Conservation (phyloP, 1,140 invertebrate genomes). For the Arion vulgaris region DNA sequence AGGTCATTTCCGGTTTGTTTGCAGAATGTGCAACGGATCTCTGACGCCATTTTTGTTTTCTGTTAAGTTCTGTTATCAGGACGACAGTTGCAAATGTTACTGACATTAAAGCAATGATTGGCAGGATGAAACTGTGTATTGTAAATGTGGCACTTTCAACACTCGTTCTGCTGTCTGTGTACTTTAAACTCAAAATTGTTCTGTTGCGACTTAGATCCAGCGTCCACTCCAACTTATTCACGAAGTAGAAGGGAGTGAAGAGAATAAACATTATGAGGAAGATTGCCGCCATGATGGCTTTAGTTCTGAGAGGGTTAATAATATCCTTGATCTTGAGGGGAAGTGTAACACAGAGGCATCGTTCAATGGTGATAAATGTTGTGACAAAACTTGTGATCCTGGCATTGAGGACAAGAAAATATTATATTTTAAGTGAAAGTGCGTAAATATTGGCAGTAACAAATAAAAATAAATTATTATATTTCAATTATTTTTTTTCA, state of each 20-base stretch:
- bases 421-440: too few relatives aligned
- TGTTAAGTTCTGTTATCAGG: not conserved
- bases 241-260: not conserved
- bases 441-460: too few relatives aligned
- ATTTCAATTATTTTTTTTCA: too few relatives aligned
- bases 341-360: slow-evolving; percentile 3
- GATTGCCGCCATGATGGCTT: not conserved
- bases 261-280: not conserved
- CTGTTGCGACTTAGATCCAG: not conserved
- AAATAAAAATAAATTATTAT: too few relatives aligned
- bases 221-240: not conserved
- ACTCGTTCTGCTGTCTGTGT: not conserved
- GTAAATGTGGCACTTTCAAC: not conserved
- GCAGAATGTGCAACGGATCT: not conserved
- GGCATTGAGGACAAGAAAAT: too few relatives aligned
- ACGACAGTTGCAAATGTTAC: not conserved
- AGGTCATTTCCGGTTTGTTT: not conserved
- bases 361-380: not conserved
- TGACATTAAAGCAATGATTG: not conserved
- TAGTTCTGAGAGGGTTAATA: not conserved
- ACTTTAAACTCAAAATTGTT: not conserved
- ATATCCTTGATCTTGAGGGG: slow-evolving; percentile 1
- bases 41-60: not conserved
- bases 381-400: not conserved
- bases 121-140: not conserved